Evolutionary conservation across 1,140 invertebrate genomes (phyloP).

Genomic region (Drosophila elegans): DNA sequence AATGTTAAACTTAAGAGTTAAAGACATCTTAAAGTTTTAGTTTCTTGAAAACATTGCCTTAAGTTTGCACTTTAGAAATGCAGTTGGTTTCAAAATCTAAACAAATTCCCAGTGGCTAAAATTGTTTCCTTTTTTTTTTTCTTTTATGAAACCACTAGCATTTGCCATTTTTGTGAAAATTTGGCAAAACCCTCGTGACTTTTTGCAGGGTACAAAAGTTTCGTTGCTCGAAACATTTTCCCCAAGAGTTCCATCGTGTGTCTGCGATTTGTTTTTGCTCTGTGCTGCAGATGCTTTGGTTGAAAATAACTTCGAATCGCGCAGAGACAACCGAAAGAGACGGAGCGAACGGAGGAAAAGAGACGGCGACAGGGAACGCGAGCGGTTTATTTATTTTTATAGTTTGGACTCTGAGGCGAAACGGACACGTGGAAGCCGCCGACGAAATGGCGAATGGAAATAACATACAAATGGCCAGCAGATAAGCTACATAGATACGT

Average conservation of each 20-base stretch:
- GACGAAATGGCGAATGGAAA: slow-evolving; percentile 46
- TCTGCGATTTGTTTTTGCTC: slow-evolving; percentile 29
- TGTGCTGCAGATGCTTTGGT: slow-evolving; percentile 70
- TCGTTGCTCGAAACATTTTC: slow-evolving; percentile 4
- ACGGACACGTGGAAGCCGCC: slow-evolving; percentile 48
- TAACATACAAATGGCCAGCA: slow-evolving; percentile 13
- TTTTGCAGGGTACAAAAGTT: slow-evolving; percentile 31
- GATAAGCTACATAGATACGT: slow-evolving; percentile 28
- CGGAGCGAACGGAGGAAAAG: not conserved
- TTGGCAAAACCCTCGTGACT: not conserved
- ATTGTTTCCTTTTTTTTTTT: no score
- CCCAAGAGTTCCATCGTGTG: slow-evolving; percentile 33
- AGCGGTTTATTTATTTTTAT: slow-evolving; percentile 73
- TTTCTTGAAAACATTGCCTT: not conserved
- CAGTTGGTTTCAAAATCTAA: not conserved
- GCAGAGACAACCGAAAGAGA: slow-evolving; percentile 11
- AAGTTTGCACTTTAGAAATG: not conserved
- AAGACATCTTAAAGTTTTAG: not conserved
- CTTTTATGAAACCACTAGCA: not conserved
- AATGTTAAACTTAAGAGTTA: no score
- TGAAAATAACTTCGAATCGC: slow-evolving; percentile 74
- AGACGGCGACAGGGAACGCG: not conserved
- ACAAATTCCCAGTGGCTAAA: not conserved
- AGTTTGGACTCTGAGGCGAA: slow-evolving; percentile 49
- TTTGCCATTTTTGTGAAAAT: not conserved